Conservation (phyloP, 2,797 vertebrate species). For the Geotria australis region DNA sequence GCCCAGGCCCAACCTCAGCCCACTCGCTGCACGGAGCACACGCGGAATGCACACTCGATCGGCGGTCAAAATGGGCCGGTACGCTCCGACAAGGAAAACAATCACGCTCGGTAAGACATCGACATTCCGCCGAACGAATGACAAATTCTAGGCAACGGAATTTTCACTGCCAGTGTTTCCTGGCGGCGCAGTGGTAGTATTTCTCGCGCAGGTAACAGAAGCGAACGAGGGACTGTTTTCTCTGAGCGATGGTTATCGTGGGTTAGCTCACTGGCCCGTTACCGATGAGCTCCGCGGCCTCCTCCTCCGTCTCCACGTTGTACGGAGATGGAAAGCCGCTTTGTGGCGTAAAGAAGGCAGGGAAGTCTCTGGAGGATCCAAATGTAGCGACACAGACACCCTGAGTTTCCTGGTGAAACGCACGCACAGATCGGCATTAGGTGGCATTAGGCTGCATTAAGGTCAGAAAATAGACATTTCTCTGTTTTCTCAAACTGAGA, state of each 20-base stretch:
- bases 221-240: too few relatives aligned
- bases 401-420: constrained; percentile 34
- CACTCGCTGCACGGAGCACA: constrained; percentile 11
- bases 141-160: too few relatives aligned
- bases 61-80: too few relatives aligned
- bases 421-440: neutral
- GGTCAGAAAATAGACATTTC: neutral
- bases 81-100: too few relatives aligned
- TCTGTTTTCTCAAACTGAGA: neutral
- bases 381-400: constrained; percentile 54
- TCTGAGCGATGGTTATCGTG: too few relatives aligned
- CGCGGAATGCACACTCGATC: too few relatives aligned
- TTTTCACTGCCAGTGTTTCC: too few relatives aligned
- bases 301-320: constrained; percentile 18
- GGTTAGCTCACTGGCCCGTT: neutral
- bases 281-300: constrained; percentile 50
- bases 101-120: too few relatives aligned
- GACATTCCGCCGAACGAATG: too few relatives aligned
- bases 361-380: constrained; percentile 31
- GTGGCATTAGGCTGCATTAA: neutral
- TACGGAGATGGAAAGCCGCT: constrained; percentile 39
- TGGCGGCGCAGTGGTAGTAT: too few relatives aligned
- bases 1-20: constrained; percentile 22
- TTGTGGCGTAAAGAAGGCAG: constrained; percentile 37
- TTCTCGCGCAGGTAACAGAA: too few relatives aligned